Percentiles rank a stretch among this genome's conserved stretches.
Conservation (phyloP, 2,113 vertebrate genomes). For the Albula goreensis region DNA sequence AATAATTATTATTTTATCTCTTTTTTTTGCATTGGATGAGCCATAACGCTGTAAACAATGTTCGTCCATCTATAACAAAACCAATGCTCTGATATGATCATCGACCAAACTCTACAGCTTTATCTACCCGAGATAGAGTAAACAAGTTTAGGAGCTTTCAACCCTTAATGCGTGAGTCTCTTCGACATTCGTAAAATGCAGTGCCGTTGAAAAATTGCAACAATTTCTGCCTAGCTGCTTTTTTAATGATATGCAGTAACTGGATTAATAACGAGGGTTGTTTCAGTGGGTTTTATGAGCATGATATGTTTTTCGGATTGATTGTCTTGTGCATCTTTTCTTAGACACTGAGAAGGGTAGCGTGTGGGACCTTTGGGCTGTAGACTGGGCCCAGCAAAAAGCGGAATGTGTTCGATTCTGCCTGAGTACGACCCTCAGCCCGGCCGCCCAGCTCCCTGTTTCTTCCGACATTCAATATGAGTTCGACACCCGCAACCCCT, state of each 20-base stretch:
- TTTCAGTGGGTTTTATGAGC: not conserved
- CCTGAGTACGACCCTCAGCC: conserved; percentile 59
- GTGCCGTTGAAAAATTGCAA: not conserved
- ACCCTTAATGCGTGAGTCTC: too few species aligned
- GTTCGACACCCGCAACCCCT: conserved; percentile 81
- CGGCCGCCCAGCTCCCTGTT: conserved; percentile 73
- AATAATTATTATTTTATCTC: conserved; percentile 1
- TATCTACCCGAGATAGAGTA: not conserved
- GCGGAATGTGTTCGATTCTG: conserved; percentile 86
- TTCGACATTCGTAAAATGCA: not conserved
- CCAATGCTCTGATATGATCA: not conserved
- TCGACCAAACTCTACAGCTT: not conserved
- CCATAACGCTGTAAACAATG: not conserved
- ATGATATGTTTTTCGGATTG: not conserved
- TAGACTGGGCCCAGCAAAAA: conserved; percentile 74
- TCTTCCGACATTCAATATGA: conserved; percentile 76
- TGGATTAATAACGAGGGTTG: not conserved
- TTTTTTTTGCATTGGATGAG: not conserved
- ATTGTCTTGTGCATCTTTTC: not conserved
- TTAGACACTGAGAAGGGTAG: conserved; percentile 44
- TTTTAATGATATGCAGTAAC: not conserved
- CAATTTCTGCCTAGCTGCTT: not conserved
- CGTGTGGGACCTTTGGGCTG: conserved; percentile 72
- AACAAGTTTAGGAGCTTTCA: too few species aligned
- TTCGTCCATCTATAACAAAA: not conserved